A percentile compares a stretch with the other conserved stretches of the same genome.
Conservation (phyloP, 1,140 invertebrate species). For the Telenomus remus region DNA sequence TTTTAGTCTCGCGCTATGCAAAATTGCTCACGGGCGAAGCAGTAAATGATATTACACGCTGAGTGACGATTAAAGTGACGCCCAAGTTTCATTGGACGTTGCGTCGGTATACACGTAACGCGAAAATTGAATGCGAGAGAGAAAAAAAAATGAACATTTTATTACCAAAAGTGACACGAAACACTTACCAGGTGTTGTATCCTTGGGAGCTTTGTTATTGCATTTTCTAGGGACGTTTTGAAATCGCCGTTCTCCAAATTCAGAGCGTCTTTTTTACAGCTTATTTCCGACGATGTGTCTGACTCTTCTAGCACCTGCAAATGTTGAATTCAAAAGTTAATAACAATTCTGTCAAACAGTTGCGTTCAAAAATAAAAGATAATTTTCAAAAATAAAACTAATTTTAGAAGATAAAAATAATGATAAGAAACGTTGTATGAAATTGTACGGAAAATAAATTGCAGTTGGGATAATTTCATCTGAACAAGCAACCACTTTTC, state of each 20-base stretch:
- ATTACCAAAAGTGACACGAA: constrained; percentile 4
- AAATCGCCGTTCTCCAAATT: constrained; percentile 74
- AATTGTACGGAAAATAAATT: not conserved
- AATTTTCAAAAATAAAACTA: no score
- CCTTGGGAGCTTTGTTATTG: constrained; percentile 75
- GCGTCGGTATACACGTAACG: not conserved
- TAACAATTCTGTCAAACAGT: no score
- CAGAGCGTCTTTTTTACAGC: constrained; percentile 74
- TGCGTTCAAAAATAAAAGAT: no score
- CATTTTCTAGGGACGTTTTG: constrained; percentile 73
- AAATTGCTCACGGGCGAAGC: constrained; percentile 30
- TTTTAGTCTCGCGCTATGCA: constrained; percentile 18
- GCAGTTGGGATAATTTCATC: no score
- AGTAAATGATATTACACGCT: constrained; percentile 29
- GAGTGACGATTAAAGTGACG: constrained; percentile 21
- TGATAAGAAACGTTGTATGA: constrained; percentile 6
- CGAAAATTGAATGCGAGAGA: no score
- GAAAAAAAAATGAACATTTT: no score
- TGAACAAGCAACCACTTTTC: not conserved
- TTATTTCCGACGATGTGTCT: constrained; percentile 78
- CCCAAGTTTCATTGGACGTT: constrained; percentile 22
- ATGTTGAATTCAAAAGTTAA: constrained; percentile 28
- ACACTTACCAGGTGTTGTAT: constrained; percentile 74
- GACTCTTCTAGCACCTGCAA: constrained; percentile 76
- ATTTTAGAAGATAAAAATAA: no score